Evolutionary conservation across 92 coral and sea anemone species (phyloP).

Genomic region (Porites cylindrica): DNA sequence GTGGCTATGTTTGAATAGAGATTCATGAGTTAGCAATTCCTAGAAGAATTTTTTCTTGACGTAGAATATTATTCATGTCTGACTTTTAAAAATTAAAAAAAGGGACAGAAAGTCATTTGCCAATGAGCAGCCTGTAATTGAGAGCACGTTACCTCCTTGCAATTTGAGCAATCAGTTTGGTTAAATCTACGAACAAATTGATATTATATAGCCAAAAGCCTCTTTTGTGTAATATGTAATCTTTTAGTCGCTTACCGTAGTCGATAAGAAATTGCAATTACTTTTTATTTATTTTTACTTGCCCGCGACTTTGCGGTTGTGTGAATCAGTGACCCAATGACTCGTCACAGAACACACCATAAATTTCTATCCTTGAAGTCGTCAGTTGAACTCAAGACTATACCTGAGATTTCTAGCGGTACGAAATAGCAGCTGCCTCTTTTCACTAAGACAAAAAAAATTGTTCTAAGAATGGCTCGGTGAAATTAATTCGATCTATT

Average conservation of each 20-base stretch:
- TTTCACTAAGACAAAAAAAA: not conserved
- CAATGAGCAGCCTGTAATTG: not conserved
- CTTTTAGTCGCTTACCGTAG: not conserved
- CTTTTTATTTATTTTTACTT: constrained; percentile 22
- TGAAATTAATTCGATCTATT: constrained; percentile 44
- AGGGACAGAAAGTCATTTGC: not conserved
- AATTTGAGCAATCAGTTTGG: constrained; percentile 5
- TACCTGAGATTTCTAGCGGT: not conserved
- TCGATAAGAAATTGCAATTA: not conserved
- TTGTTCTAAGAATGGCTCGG: constrained; percentile 9
- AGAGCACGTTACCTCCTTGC: not conserved
- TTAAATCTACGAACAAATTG: not conserved
- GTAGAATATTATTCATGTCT: not conserved
- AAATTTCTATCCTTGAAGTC: too few relatives aligned
- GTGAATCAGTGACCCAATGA: not conserved
- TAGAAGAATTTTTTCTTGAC: not conserved
- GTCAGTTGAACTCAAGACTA: too few relatives aligned
- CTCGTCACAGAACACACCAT: not conserved
- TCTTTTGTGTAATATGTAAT: not conserved
- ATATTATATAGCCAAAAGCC: not conserved
- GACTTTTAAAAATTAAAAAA: not conserved
- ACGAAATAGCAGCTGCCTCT: constrained; percentile 37
- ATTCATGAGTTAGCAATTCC: not conserved
- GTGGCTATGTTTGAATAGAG: not conserved
- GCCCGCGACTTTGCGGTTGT: not conserved